Base-by-base conservation (phyloP, 1,140 invertebrate species). In the Drosophila albomicans region DNA sequence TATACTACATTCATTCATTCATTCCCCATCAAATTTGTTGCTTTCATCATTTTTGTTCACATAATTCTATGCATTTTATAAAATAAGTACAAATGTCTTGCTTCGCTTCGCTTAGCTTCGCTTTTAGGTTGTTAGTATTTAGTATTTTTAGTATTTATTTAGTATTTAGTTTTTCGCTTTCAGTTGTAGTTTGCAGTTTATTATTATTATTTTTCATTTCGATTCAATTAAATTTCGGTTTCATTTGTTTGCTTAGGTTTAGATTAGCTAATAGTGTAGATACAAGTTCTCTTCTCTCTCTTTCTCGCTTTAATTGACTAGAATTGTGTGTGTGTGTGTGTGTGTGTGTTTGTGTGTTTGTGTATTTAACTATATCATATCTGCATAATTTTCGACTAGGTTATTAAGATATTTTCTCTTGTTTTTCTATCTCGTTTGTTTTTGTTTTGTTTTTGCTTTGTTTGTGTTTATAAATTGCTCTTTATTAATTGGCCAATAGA, bases 401-500 rank as follows among this genome's bases (percentile, higher is more conserved):
- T 86, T 76, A 82, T 86, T 70, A 75, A 70, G 66, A 63, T 69
- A 75, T 75, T 16, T 69, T 20, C 48, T 74, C 41, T 67, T 73
- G 35, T 38, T 32, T 32, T 32, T 32, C 5, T 32, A 8, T 32
- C 32, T 6, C 32, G 32, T 3, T 32, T 32, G 32, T 32, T 32
- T 32, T 32, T 32, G 32, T 32, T 8, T 6, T 69, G 49, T 69
- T 56, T 79, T 6, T 69, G 49, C 3, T 69, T 56, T 79, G 59
- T 61, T 46, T 58, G 48, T 84, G 54, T 63, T 81, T 79, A 77
- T 87, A 77, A 82, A 80, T 87, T 80, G 84, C 82, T 88, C 59
- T 80, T 87, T 87, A 88, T 87, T 88, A 87, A 88, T 87, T 88
- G 77, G 84, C 82, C 80, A 87, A 82, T 88, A 82, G 70, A 87